Evolutionary conservation across 1,140 invertebrate genomes (phyloP), one percentile per base, ranked within the genome.

Genomic region (Cotesia typhae): DNA sequence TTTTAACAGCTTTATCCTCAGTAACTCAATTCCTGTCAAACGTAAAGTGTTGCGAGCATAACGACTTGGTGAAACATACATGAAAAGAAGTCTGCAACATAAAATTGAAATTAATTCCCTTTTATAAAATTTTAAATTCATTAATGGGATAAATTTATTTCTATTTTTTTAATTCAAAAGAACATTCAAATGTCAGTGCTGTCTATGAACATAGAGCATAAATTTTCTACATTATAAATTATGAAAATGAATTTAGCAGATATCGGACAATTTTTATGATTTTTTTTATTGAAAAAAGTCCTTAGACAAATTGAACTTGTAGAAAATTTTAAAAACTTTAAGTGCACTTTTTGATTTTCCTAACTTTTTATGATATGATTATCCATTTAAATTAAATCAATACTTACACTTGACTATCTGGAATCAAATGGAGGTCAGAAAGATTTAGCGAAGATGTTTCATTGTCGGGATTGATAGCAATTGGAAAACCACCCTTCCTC

Each of bases 401-500:
- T 67, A 73, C 81, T 85, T 87, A 90, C 89, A 88, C 79, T 76
- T 85, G 81, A 76, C 80, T 84, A 47, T 85, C 84, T 17, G 78
- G 64, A n/a, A 84, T 78, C 59, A 80, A 53, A 63, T 71, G 61
- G 65, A 89, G 70, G 64, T 89, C 84, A 75, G 88, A 84, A 41
- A 88, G 61, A 74, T 76, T 77, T 53, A 59, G 67, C 60, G 66
- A 55, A 55, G 77, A 60, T 66, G 76, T 52, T 47, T 70, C 57
- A 28, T 28, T 3, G 52, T 53, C 3, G 59, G 73, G 74, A 74
- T 87, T 83, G 51, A 89, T 79, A 41, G 85, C 81, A 36, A 89
- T 75, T 12, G 88, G 84, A 77, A 83, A 88, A 28, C 88, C 88
- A 70, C 86, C 86, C 75, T 88, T 86, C 53, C 87, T 80, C 81